Evolutionary conservation across 2,113 vertebrate species (phyloP).

Genomic region (Oxyura jamaicensis): DNA sequence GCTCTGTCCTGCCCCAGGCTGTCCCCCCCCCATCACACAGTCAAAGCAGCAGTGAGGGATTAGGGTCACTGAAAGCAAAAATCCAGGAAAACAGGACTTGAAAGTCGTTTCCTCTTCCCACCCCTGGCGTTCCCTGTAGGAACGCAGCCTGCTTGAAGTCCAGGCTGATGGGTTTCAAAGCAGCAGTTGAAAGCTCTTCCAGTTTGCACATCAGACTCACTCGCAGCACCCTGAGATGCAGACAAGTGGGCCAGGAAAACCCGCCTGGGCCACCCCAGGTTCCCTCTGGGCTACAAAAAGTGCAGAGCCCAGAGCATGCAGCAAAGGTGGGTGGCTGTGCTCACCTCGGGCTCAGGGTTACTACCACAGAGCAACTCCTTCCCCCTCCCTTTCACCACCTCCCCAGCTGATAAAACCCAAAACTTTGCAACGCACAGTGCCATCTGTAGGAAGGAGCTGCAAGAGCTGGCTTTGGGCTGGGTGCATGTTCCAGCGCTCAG

Average conservation of each 20-base stretch:
- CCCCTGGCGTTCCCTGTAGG: neutral
- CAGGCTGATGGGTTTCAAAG: neutral
- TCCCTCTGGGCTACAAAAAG: neutral
- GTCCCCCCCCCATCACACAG: neutral
- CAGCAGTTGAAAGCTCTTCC: neutral
- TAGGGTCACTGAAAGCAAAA: neutral
- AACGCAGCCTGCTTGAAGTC: neutral
- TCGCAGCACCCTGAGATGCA: neutral
- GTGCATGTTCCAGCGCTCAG: neutral
- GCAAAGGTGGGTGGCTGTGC: neutral
- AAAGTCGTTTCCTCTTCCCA: neutral
- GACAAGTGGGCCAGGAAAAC: neutral
- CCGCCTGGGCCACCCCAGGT: neutral
- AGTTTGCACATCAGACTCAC: fast-evolving
- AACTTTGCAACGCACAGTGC: neutral
- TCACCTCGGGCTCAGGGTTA: neutral
- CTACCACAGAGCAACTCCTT: neutral
- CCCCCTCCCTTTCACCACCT: neutral
- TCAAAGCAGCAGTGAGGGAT: neutral
- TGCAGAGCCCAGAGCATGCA: neutral
- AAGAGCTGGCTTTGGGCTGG: neutral
- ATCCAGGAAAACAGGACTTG: neutral
- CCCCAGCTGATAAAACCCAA: neutral
- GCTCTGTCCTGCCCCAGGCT: neutral
- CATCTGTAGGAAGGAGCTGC: neutral